Evolutionary conservation across 2,113 vertebrate genomes (phyloP).

Genomic region (Spilogale gracilis): DNA sequence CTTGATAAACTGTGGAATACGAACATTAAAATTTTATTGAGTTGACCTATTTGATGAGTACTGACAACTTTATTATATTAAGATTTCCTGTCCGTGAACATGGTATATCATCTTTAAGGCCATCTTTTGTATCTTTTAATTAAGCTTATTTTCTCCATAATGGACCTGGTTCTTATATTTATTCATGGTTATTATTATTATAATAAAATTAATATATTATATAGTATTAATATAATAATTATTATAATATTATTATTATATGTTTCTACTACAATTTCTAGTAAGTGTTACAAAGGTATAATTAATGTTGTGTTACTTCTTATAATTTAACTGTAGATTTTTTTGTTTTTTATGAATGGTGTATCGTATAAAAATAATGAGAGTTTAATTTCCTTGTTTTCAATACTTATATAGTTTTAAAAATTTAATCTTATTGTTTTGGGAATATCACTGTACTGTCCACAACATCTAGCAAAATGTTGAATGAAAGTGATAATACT

Average conservation of each 20-base stretch:
- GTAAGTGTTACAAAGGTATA: not conserved
- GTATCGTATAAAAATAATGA: slow-evolving; percentile 23
- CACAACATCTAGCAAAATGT: not conserved
- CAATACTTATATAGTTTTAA: not conserved
- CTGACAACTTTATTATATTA: not conserved
- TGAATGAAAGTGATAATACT: not conserved
- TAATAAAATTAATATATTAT: too few relatives aligned
- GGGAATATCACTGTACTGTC: not conserved
- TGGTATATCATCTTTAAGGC: not conserved
- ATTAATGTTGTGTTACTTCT: not conserved
- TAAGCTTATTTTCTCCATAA: not conserved
- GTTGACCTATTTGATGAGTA: not conserved
- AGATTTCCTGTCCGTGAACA: not conserved
- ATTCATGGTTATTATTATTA: not conserved
- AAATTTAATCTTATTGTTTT: not conserved
- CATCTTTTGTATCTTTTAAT: not conserved
- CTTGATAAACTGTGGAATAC: not conserved
- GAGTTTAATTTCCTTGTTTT: not conserved
- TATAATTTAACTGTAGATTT: not conserved
- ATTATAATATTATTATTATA: not conserved
- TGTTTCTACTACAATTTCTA: not conserved
- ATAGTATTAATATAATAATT: too few relatives aligned
- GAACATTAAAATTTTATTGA: not conserved
- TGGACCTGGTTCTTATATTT: not conserved
- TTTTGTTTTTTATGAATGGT: not conserved